Percentiles rank a stretch among this genome's conserved stretches.
phyloP scores from a whole-genome alignment of 2,888 invertebrate species.

The Diarsia brunnea region DNA sequence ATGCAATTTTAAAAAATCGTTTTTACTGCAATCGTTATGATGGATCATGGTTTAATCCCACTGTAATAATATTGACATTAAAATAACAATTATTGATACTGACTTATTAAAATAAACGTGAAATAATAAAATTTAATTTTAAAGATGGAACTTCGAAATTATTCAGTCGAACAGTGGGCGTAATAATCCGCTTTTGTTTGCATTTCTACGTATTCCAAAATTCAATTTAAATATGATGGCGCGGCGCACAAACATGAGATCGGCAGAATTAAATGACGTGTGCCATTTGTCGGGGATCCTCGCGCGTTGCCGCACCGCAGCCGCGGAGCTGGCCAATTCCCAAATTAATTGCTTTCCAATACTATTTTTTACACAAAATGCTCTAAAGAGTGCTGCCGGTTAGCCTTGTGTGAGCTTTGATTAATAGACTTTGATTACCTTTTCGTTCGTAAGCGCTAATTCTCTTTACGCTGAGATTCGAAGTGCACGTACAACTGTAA shows the following conservation, averaged over 20 bases:
- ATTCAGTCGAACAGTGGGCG: slow-evolving; percentile 71
- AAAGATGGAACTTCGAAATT: slow-evolving; percentile 77
- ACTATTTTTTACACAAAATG: slow-evolving; percentile 79
- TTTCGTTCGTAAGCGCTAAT: slow-evolving; percentile 7
- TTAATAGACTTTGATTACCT: slow-evolving; percentile 39
- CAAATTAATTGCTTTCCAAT: slow-evolving; percentile 88
- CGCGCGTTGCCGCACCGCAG: slow-evolving; percentile 71
- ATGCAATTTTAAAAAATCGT: slow-evolving; percentile 31
- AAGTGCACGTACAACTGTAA: slow-evolving; percentile 20
- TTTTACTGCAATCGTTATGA: slow-evolving; percentile 22
- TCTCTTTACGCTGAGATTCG: neutral
- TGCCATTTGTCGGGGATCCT: slow-evolving; percentile 84
- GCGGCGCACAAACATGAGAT: slow-evolving; percentile 87
- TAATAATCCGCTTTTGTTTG: slow-evolving; percentile 84
- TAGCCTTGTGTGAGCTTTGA: slow-evolving; percentile 44
- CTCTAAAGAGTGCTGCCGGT: slow-evolving; percentile 67
- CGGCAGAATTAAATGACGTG: slow-evolving; percentile 88
- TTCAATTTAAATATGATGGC: slow-evolving; percentile 90
- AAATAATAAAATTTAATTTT: slow-evolving; percentile 73
- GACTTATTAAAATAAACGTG: slow-evolving; percentile 67
- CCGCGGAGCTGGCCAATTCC: slow-evolving; percentile 77
- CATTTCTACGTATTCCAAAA: slow-evolving; percentile 82
- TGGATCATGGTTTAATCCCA: slow-evolving; percentile 28
- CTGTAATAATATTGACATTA: slow-evolving; percentile 17
- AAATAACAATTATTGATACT: slow-evolving; percentile 42